Base-by-base conservation (phyloP, 2,888 invertebrate genomes). In the Mesorhabditis spiculigera region DNA sequence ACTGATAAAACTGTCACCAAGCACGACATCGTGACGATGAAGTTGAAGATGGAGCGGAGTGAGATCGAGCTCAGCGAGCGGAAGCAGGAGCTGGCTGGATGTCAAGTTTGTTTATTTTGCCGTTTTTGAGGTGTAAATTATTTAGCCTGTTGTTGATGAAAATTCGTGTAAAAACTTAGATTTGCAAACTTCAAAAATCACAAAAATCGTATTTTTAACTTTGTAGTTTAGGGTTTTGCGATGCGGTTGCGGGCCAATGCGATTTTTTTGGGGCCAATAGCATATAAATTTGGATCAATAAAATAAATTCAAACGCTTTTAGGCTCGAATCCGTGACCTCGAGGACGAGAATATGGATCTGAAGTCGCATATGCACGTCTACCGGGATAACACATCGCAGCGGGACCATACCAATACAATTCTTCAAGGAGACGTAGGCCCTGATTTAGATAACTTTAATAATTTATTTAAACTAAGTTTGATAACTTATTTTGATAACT, bases 341-440 rank as follows among this genome's bases (percentile, higher is more conserved):
- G 76, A 75, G 58, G 74, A 76, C 64, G 69, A 73, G 50, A 64
- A 73, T 5, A 73, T 68, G 28, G 76, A 78, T 50, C 94, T 96
- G 88, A 94, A 95, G 89, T 90, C 95, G 75, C 96, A 97, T 89
- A 94, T 98, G 86, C 93, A 93, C 78, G 94, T 98, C 50, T 90
- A 97, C 75, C 97, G 97, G 89, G 97, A 98, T 87, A 95, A 96
- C 45, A 91, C 96, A 73, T 93, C 93, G 88, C 95, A 96, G 86
- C 96, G 97, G 88, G 97, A 97, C 88, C 95, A 95, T 88, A 96
- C 97, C 88, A 93, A 94, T 89, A 94, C 93, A 88, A 94, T 97
- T 93, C 91, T 98, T 78, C 95, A 97, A 87, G 92, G 94, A 77
- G 97, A 97, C n/a, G n/a, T n/a, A n/a, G n/a, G n/a, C n/a, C n/a